Evolutionary conservation across 2,113 vertebrate species (phyloP), one percentile per base, ranked within the genome.

Genomic region (Sebastes schlegelii): DNA sequence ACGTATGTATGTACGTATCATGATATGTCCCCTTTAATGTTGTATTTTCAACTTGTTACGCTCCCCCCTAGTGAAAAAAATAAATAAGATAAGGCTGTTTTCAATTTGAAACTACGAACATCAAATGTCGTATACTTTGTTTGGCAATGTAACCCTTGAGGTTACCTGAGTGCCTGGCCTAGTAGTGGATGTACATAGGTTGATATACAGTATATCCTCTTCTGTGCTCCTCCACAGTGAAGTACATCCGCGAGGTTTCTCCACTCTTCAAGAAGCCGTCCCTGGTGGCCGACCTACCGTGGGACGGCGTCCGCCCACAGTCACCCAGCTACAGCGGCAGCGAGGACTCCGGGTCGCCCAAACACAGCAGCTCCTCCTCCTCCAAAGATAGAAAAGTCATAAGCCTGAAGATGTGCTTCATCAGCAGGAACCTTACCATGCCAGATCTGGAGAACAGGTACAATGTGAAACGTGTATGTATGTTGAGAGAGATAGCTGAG

Each of bases 401-500:
- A 86, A 96, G 96, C 43, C 95, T 99, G 80, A 99, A 98, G 94
- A 99, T 99, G 98, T 98, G 98, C 92, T 99, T 97, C 5, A 97
- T 97, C 3, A 97, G 97, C 88, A 92, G 98, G 91, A 99, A 98
- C 94, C 96, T 99, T 82, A 99, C 97, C 94, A 98, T 99, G 97
- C 97, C 97, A 0, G 97, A 99, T 86, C 95, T 98, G 92, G 98
- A 99, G 94, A 99, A 97, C 96, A 97, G 98, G 98, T 99, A 48
- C 13, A 61, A 11, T 7, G 26, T 5, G 4, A 40, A 14, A 9
- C n/a, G 5, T 55, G 66, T 61, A 65, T 45, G 42, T 42, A 0
- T 71, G 13, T 40, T 0, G 48, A 1, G 19, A 2, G 60, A 74
- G 67, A 61, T 49, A 55, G 48, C 66, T 55, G 75, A 1, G 60